Evolutionary conservation across 1,140 invertebrate species (phyloP).

Genomic region (Pinna nobilis): DNA sequence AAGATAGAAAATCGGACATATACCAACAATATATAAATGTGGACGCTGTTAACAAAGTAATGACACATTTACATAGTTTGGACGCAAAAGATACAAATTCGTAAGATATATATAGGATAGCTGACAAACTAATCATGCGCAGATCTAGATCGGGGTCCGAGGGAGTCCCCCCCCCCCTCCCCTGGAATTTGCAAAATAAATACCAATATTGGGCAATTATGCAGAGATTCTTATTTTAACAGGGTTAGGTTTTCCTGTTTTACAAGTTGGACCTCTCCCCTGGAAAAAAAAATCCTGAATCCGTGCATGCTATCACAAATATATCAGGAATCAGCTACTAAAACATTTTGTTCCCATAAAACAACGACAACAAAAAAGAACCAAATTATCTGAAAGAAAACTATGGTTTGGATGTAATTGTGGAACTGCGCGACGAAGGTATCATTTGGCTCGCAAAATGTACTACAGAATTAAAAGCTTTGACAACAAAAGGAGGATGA

Average conservation of each 20-base stretch:
- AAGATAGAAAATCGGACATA: not conserved
- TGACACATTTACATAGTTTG: not conserved
- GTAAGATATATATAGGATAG: not conserved
- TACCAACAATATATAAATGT: not conserved
- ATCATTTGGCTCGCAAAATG: slow-evolving; percentile 1
- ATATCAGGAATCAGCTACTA: not conserved
- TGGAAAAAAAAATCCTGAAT: too few relatives aligned
- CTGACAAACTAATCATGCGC: not conserved
- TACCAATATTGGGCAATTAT: too few relatives aligned
- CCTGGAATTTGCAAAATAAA: too few relatives aligned
- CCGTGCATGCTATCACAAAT: too few relatives aligned
- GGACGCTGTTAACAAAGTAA: not conserved
- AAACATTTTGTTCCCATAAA: not conserved
- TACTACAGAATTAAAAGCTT: not conserved
- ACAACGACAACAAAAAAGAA: not conserved
- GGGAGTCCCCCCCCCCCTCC: too few relatives aligned
- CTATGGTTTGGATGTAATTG: not conserved
- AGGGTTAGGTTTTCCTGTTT: too few relatives aligned
- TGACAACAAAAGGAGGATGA: not conserved
- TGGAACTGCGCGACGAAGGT: not conserved
- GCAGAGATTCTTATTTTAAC: too few relatives aligned
- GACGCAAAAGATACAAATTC: not conserved
- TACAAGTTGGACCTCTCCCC: too few relatives aligned
- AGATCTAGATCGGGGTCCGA: too few relatives aligned
- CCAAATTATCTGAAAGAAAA: not conserved